Base-by-base conservation (phyloP, 1,140 invertebrate genomes). In the Psilanteris sp. region DNA sequence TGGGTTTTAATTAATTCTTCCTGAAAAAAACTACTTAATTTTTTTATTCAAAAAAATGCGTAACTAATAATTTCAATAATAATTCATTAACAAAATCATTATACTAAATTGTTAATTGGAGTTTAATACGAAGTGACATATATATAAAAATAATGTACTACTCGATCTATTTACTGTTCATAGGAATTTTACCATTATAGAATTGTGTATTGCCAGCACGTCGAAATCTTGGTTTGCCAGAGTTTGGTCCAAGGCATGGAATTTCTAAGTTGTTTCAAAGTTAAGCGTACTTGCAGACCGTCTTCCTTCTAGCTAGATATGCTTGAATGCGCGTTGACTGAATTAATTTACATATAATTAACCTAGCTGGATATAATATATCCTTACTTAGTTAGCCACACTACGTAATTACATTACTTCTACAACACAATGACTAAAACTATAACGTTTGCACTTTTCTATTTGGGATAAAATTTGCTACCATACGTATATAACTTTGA, bases 301-400 rank as follows among this genome's bases (percentile, higher is more conserved):
- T 43, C 52, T 46, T 22, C 44, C 39, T 39, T 27, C 16, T 14
- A 50, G 20, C 34, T 10, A 50, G 55, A 43, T 55, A 27, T 50
- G 8, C 46, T 37, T 55, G 29, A 62, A 71, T 61, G 32, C 20
- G 29, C 52, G 5, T 11, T 41, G 41, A 59, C 32, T 8, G 64
- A 57, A 70, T 59, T 57, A 70, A 59, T 70, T 59, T 57, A 20
- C 64, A 59, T 70, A 59, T 70, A 57, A 59, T 70, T 70, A 70
- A 70, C 52, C 34, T 37, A 31, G 13, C 37, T 43, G 43, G 32
- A 14, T 11, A 59, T 59, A 50, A 70, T 59, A 43, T 18, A 50
- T 6, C 41, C 52, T 34, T 66, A 67, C 20, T 59, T 43, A 32
- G 52, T 57, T 57, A 57, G 43, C 37, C 48, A 27, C 3, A 9